These are phyloP conservation scores for Sebastes melanostomus DNA, from an alignment of 2,797 vertebrate genomes.

Conservation along the genomic window DNA sequence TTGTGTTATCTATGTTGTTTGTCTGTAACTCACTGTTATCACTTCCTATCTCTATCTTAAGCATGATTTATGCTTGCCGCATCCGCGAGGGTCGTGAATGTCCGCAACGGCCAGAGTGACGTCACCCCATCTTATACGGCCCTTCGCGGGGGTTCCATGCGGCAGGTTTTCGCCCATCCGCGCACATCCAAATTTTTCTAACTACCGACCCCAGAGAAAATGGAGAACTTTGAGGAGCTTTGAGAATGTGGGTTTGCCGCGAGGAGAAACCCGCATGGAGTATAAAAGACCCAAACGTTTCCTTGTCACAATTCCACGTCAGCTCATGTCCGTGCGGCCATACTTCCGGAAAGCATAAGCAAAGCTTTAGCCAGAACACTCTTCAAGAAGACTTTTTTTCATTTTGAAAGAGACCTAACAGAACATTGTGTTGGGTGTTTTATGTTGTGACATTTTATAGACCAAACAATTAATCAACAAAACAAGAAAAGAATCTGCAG, in stretches of 20 bases:
- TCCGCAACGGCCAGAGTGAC: too few relatives aligned
- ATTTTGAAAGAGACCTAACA: neutral
- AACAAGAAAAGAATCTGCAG: neutral
- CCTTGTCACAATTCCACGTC: too few relatives aligned
- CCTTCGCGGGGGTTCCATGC: too few relatives aligned
- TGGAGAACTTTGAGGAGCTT: too few relatives aligned
- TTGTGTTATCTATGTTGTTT: neutral
- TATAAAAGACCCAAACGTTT: too few relatives aligned
- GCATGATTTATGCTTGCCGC: too few relatives aligned
- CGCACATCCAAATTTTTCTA: fast-evolving
- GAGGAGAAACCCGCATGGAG: too few relatives aligned
- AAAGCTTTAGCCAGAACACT: neutral
- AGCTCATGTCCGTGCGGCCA: fast-evolving
- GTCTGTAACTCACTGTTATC: neutral
- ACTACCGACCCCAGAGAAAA: fast-evolving
- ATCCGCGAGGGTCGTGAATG: too few relatives aligned
- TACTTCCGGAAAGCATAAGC: too few relatives aligned
- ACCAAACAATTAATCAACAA: neutral
- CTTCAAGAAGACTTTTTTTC: neutral
- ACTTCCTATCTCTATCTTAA: fast-evolving
- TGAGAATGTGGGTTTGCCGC: fast-evolving
- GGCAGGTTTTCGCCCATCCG: too few relatives aligned
- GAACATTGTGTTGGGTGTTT: neutral
- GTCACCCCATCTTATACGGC: too few relatives aligned
- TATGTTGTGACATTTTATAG: neutral